Base-by-base conservation (phyloP, 2,888 invertebrate species). In the Mayetiola destructor region DNA sequence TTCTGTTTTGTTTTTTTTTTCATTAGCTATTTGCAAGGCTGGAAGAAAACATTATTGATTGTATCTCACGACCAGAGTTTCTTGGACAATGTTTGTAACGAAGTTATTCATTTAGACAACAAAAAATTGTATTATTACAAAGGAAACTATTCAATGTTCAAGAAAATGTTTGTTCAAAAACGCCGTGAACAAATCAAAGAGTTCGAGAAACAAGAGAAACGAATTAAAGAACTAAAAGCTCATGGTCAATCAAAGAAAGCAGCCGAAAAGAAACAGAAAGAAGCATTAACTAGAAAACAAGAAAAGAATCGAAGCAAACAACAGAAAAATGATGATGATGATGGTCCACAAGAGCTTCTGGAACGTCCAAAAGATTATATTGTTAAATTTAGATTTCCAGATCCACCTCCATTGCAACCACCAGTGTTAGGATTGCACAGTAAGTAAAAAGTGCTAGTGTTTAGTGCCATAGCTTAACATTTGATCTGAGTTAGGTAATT, bases 1-100 rank as follows among this genome's bases (percentile, higher is more conserved):
- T n/a, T 14, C 27, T 29, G 2, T 53, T 21, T 10, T 29, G 10
- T n/a, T n/a, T 37, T 37, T 9, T 37, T 18, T 53, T 53, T 18
- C 18, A n/a, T n/a, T n/a, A 89, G 88, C 70, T 97, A 97, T 70
- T 77, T 99, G 21, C 96, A 97, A 77, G 82, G 82, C 2, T 99
- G 99, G 99, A 99, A 99, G 74, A 99, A 99, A 69, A 99, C 99
- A 0, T 75, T 99, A 3, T 75, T 99, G 30, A 88, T 99, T 59
- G 99, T 99, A 12, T 99, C 97, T 66, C 99, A 99, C 82, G 99
- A 99, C 79, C 99, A 99, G 75, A 94, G 94, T 62, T 99, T 99
- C 77, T 82, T 99, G 65, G 97, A 99, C 71, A 99, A 97, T 68
- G 96, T 99, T 3, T 99, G 99, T 72, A 96, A 97, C 58, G 99